Evolutionary conservation across 2,797 vertebrate genomes (phyloP).

Genomic region (Tiaroga cobitis): DNA sequence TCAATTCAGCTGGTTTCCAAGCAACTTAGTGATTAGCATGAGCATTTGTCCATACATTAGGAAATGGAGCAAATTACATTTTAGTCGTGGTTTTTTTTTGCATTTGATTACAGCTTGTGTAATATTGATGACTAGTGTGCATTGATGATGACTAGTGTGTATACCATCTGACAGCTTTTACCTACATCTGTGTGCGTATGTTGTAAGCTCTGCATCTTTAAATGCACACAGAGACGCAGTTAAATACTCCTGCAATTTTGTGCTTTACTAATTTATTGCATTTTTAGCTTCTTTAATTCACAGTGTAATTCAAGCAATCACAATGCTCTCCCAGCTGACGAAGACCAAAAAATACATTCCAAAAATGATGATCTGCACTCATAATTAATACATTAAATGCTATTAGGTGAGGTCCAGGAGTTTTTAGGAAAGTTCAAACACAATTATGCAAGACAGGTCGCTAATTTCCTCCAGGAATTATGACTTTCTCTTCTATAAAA

Average conservation of each 20-base stretch:
- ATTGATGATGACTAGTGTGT: background rate
- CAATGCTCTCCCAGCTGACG: background rate
- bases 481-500: background rate
- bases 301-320: background rate
- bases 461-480: background rate
- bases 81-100: background rate
- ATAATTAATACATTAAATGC: background rate
- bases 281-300: background rate
- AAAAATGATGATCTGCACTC: background rate
- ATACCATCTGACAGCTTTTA: slow-evolving; percentile 14
- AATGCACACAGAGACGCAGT: background rate
- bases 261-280: background rate
- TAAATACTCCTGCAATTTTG: background rate
- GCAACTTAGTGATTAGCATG: slow-evolving; percentile 28
- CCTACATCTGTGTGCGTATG: background rate
- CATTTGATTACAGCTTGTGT: slow-evolving; percentile 11
- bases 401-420: background rate
- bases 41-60: slow-evolving; percentile 15
- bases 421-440: background rate
- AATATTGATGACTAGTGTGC: background rate
- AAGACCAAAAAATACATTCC: background rate
- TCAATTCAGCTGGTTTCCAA: slow-evolving; percentile 40
- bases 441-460: background rate
- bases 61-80: slow-evolving; percentile 8
- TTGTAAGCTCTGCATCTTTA: background rate